Base-by-base conservation (phyloP, 1,140 invertebrate species). In the Centruroides vittatus region DNA sequence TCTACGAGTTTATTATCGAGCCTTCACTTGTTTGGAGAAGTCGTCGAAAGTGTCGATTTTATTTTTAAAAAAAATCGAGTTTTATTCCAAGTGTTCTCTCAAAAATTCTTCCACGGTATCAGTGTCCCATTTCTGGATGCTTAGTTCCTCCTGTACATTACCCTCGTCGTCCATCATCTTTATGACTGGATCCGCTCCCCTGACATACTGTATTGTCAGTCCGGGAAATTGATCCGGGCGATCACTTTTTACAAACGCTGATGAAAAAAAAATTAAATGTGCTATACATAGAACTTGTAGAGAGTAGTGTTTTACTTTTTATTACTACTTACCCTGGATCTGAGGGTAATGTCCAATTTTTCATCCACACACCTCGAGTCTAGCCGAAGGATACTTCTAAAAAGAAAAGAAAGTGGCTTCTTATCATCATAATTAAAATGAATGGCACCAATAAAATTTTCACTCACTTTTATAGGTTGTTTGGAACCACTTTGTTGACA, bases 291-390 rank as follows among this genome's bases (percentile, higher is more conserved):
- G 34, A 58, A 60, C 7, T 8, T 13, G 50, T 13, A 35, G 5
- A 56, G 54, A 35, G 23, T 41, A 11, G 9, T 11, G 54, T 9
- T 23, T 12, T 49, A 35, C 11, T 35, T 57, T 61, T 12, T 46
- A 62, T n/a, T 34, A 64, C 41, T n/a, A 64, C 67, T 63, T 74
- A 83, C 83, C 83, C 81, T 94, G 87, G 69, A 96, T 93, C 79
- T 96, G 93, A 54, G 93, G 92, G 81, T 91, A 96, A 48, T 88
- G 84, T 62, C 89, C 89, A 78, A 94, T 93, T 78, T 95, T 95
- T 75, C 93, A 96, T 63, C 88, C 91, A 72, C 92, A 95, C 1
- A 95, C 89, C 80, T 93, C 88, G 36, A 96, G 74, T 55, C 90
- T 80, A 12, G 91, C 92, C 75, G 84, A 86, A 10, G 89, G 84